Conservation (phyloP, 2,113 vertebrate species). For the Colaptes auratus region DNA sequence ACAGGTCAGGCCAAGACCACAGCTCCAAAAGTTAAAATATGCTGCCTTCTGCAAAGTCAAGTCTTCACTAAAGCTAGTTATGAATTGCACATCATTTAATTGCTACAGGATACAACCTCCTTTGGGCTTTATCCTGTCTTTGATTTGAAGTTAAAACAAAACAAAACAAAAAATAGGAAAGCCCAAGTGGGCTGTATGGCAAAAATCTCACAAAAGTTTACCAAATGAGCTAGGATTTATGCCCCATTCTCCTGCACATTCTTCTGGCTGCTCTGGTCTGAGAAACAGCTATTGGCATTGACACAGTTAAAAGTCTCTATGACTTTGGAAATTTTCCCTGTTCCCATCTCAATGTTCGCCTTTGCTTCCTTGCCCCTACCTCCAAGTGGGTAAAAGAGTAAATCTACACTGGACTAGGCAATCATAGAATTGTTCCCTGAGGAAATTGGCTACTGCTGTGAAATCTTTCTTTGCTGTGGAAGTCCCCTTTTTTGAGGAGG, state of each 20-base stretch:
- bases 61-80: not conserved
- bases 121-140: not conserved
- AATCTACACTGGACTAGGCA: not conserved
- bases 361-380: not conserved
- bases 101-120: not conserved
- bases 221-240: not conserved
- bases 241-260: not conserved
- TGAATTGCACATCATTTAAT: not conserved
- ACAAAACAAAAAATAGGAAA: not conserved
- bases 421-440: not conserved
- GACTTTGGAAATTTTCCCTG: not conserved
- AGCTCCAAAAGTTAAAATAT: conserved; percentile 25
- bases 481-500: not conserved
- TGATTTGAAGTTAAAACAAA: not conserved
- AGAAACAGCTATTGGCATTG: not conserved
- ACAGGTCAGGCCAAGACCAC: not conserved
- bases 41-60: not conserved
- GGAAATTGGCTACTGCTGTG: conserved; percentile 7
- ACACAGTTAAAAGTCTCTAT: not conserved
- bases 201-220: not conserved
- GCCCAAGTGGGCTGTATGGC: not conserved
- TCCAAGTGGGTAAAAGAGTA: not conserved
- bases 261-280: not conserved
- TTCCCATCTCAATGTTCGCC: not conserved
- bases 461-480: not conserved